Percentiles rank a stretch among this genome's conserved stretches.
These are phyloP conservation scores for Sialia sialis DNA, from an alignment of 2,113 vertebrate genomes.

Conservation along the genomic window DNA sequence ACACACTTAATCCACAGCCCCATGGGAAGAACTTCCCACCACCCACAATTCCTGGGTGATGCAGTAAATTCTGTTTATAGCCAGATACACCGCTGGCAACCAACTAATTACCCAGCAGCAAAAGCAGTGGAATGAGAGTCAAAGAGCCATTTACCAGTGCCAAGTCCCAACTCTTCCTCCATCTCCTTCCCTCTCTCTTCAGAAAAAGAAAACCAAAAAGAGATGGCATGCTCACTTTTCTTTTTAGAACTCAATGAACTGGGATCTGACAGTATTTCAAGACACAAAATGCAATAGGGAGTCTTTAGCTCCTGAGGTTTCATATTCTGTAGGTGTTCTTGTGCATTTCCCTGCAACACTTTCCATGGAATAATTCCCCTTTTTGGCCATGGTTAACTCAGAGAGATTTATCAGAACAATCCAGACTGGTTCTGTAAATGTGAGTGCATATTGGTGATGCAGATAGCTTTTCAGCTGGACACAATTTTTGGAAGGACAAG, in stretches of 20 bases:
- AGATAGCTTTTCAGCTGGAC: background rate
- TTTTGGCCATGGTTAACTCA: background rate
- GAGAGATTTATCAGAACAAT: background rate
- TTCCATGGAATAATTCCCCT: background rate
- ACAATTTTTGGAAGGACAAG: background rate
- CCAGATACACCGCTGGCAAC: background rate
- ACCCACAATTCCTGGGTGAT: background rate
- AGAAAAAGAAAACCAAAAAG: background rate
- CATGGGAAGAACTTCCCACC: slow-evolving; percentile 18
- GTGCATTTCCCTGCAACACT: background rate
- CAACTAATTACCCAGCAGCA: background rate
- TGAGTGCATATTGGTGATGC: background rate
- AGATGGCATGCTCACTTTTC: background rate
- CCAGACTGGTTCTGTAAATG: background rate
- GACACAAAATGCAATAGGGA: background rate
- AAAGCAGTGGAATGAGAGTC: background rate
- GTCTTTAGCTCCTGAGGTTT: background rate
- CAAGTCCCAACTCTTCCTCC: background rate
- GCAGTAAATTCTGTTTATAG: background rate
- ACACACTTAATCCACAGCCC: background rate
- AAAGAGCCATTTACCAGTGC: background rate
- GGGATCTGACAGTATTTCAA: background rate
- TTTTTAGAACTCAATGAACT: background rate
- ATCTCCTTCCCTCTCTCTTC: background rate
- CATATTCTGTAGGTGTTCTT: background rate